Percentiles rank a stretch among this genome's conserved stretches.
Conservation (phyloP, 1,140 invertebrate species). For the Drosophila elegans region DNA sequence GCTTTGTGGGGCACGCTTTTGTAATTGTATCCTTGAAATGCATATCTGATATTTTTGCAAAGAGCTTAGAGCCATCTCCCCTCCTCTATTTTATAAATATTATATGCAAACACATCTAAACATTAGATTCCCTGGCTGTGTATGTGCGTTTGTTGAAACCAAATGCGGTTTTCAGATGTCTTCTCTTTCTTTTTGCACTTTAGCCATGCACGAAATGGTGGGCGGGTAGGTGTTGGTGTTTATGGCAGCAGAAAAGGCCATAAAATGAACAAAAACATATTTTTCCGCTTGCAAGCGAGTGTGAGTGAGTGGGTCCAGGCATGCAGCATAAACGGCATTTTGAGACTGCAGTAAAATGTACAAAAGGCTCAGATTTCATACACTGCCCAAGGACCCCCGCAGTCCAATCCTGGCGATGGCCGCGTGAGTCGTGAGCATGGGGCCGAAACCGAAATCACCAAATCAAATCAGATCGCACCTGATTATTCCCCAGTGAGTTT, state of each 20-base stretch:
- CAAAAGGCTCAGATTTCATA: slow-evolving; percentile 71
- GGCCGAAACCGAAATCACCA: slow-evolving; percentile 5
- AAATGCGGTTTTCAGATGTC: slow-evolving; percentile 74
- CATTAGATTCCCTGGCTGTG: slow-evolving; percentile 46
- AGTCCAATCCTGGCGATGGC: slow-evolving; percentile 44
- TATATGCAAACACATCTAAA: slow-evolving; percentile 55
- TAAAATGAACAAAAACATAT: slow-evolving; percentile 81
- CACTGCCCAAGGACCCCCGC: slow-evolving; percentile 50
- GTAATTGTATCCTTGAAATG: slow-evolving; percentile 79
- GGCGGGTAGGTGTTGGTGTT: slow-evolving; percentile 58
- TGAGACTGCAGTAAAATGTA: slow-evolving; percentile 63
- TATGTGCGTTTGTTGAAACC: slow-evolving; percentile 54
- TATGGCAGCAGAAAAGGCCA: slow-evolving; percentile 80
- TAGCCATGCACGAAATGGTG: slow-evolving; percentile 26
- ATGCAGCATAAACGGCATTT: slow-evolving; percentile 69
- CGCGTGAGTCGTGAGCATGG: slow-evolving; percentile 42
- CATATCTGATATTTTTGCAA: slow-evolving; percentile 75
- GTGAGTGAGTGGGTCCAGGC: slow-evolving; percentile 52
- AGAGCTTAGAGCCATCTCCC: slow-evolving; percentile 54
- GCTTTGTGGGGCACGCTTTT: slow-evolving; percentile 55
- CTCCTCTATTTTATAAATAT: slow-evolving; percentile 62
- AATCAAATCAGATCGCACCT: slow-evolving; percentile 42
- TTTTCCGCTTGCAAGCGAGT: slow-evolving; percentile 40
- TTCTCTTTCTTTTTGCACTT: slow-evolving; percentile 67
- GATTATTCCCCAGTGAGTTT: slow-evolving; percentile 21